Evolutionary conservation across 2,113 vertebrate genomes (phyloP), one percentile per base, ranked within the genome.

Genomic region (Hiodon alosoides): DNA sequence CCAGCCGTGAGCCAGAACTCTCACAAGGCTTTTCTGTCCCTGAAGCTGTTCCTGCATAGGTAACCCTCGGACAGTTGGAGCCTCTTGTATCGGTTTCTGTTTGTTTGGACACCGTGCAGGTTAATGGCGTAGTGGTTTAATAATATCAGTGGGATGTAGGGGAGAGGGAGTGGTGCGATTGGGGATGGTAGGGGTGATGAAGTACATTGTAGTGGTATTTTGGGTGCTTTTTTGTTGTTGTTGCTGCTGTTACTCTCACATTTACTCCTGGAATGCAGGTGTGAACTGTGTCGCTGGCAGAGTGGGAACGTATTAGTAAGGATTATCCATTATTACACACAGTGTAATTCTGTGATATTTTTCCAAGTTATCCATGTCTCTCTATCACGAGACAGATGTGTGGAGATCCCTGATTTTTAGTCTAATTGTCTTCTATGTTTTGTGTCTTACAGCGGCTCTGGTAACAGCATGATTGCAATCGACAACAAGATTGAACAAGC

Each of bases 401-500:
- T 31, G 31, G 31, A 31, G 31, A 31, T 31, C 31, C 11, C 3
- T 47, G 50, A 31, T 48, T 4, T 53, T 31, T 48, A n/a, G n/a
- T 50, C 52, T 8, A 8, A 8, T 60, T 62, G 8, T 64, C 31
- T 50, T 64, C 10, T 50, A 11, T 52, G 55, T 69, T 51, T 61
- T 46, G 5, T 75, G 67, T 75, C 47, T 82, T 77, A 7, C 79
- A 90, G 89, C 52, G 80, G 87, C 54, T 85, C 87, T 72, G 84
- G 86, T 77, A 88, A 77, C 82, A 83, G 87, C 80, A 84, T 89
- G 81, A 83, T 87, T 16, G 88, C 89, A 78, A 91, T 91, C 46
- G 90, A 91, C 86, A 91, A 91, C 89, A 91, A 91, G 86, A 91
- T 91, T 5, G 90, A 91, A 71, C 88, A 91, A 80, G 90, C 90